Percentiles rank a stretch among this genome's conserved stretches.
Conservation (phyloP, 2,797 vertebrate species). For the Lycodopsis pacificus region DNA sequence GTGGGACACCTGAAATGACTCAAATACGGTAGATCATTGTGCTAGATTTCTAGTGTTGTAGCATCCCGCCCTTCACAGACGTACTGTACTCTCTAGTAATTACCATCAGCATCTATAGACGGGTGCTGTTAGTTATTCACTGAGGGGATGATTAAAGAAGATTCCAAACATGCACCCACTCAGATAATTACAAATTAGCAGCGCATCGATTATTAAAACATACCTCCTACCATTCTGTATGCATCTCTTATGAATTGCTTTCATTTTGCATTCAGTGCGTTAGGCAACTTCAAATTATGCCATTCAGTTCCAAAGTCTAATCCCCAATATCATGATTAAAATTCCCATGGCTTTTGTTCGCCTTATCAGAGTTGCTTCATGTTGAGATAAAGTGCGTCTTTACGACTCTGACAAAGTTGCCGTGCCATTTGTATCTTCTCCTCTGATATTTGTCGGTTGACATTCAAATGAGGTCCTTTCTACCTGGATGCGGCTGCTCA, state of each 20-base stretch:
- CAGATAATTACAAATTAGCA: conserved; percentile 73
- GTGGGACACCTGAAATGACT: conserved; percentile 16
- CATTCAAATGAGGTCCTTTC: conserved; percentile 78
- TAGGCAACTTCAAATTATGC: conserved; percentile 71
- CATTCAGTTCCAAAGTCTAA: conserved; percentile 69
- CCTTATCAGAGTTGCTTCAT: conserved; percentile 71
- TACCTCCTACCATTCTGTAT: conserved; percentile 70
- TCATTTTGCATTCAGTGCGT: conserved; percentile 68
- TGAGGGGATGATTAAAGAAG: conserved; percentile 61
- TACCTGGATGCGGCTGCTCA: conserved; percentile 59
- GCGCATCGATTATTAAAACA: conserved; percentile 72
- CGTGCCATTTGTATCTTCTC: conserved; percentile 73
- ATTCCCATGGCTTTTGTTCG: conserved; percentile 73
- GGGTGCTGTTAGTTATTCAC: conserved; percentile 47
- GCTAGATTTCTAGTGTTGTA: neutral
- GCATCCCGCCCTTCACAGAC: conserved; percentile 1
- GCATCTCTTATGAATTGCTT: conserved; percentile 67
- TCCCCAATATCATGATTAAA: conserved; percentile 77
- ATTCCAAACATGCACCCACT: conserved; percentile 67
- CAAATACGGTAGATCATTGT: neutral
- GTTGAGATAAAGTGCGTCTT: conserved; percentile 74
- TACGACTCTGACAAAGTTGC: conserved; percentile 61
- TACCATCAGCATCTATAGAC: conserved; percentile 52
- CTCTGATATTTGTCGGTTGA: conserved; percentile 83
- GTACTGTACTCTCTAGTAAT: conserved; percentile 25